These are phyloP conservation scores for Carcharodon carcharias DNA, from an alignment of 2,797 vertebrate genomes.

Conservation along the genomic window DNA sequence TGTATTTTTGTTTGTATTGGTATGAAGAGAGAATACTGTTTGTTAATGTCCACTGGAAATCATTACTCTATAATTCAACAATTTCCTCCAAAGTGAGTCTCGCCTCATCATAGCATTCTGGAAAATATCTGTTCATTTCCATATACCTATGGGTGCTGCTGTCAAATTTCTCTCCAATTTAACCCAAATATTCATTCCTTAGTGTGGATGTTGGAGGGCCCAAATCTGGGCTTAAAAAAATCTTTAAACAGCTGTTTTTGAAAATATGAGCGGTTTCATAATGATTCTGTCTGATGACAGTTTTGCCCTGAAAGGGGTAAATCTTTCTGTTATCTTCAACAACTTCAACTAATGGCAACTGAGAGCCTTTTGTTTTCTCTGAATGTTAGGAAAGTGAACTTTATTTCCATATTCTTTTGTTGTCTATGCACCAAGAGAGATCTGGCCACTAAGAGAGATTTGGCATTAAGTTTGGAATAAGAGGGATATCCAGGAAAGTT, in stretches of 20 bases:
- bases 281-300: not conserved
- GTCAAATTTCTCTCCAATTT: not conserved
- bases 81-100: not conserved
- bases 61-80: not conserved
- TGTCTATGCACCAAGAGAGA: not conserved
- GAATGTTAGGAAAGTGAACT: not conserved
- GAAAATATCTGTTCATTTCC: no score
- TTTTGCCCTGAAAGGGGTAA: not conserved
- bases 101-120: not conserved
- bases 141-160: not conserved
- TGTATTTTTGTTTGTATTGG: not conserved
- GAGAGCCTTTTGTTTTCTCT: not conserved
- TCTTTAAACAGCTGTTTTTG: not conserved
- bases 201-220: not conserved
- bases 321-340: not conserved
- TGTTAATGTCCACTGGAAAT: not conserved
- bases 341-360: not conserved
- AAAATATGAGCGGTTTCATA: not conserved
- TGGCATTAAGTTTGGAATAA: not conserved
- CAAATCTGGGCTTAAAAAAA: not conserved
- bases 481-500: not conserved
- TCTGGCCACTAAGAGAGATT: not conserved
- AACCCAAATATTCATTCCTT: not conserved
- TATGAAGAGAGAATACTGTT: not conserved
- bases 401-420: not conserved